Base-by-base conservation (phyloP, 1,140 invertebrate species). In the Calephelis nemesis region DNA sequence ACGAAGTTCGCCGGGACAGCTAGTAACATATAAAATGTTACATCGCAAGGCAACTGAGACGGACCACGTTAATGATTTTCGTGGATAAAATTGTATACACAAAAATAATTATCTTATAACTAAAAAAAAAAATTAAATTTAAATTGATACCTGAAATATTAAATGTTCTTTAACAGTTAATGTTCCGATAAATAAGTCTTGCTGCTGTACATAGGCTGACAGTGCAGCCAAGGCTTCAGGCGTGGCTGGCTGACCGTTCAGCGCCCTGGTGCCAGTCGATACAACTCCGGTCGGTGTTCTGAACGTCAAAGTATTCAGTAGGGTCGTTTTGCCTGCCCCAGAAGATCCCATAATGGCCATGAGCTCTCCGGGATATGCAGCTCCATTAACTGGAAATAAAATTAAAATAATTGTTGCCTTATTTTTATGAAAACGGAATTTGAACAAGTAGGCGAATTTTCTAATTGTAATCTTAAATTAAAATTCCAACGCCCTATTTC, bases 171-270 rank as follows among this genome's bases (percentile, higher is more conserved):
- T 93, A 4, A 98, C 97, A 0, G 97, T 98, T n/a, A 99, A 91
- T 0, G 96, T 97, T 0, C 96, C 97, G 69, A 98, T 96, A 84
- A 99, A 99, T n/a, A 98, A 87, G 88, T 98, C 97, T 73, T 98
- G 96, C 88, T 99, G 98, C 85, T 99, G 98, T 0, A 99, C 98
- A 79, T 99, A 99, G 0, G 97, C 98, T 62, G 96, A 97, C 11
- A 97, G 92, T 6, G 95, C 95, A 12, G 95, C 94, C 65, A 98
- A 90, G 4, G 94, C 93, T 62, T 94, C 94, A 11, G 94, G 90
- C 42, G 93, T 94, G 2, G 96, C 93, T 39, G 94, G 94, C 68
- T 93, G 92, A 5, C 96, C 96, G 74, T 97, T 97, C 1, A 97
- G 90, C 10, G 94, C 93, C 65, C 96, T 93, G 40, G 91, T 92